Percentiles rank a stretch among this genome's conserved stretches.
Conservation (phyloP, 1,140 invertebrate species). For the Triops longicaudatus region DNA sequence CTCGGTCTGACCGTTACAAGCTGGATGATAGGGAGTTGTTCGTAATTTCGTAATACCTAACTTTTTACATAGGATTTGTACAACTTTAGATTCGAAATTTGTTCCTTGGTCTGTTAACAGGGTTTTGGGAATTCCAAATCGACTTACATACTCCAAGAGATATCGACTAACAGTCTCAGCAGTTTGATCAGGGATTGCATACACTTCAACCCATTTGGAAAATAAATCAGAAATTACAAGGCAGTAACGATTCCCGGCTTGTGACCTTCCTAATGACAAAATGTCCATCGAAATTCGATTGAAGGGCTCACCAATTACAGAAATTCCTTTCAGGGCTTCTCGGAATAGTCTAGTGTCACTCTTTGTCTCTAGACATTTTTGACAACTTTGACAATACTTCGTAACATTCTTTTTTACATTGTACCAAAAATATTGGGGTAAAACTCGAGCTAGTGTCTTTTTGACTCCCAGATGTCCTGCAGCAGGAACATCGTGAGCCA, state of each 20-base stretch:
- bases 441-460: slow-evolving; percentile 28
- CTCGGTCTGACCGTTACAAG: slow-evolving; percentile 32
- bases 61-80: slow-evolving; percentile 29
- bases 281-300: too few relatives aligned
- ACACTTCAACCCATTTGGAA: neutral
- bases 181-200: slow-evolving; percentile 17
- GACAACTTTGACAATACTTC: slow-evolving; percentile 28
- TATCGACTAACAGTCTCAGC: neutral
- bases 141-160: neutral
- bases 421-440: slow-evolving; percentile 29
- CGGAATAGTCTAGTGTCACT: too few relatives aligned
- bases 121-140: slow-evolving; percentile 31
- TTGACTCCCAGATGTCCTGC: slow-evolving; percentile 29
- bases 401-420: slow-evolving; percentile 28
- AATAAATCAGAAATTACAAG: slow-evolving; percentile 1
- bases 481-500: slow-evolving; percentile 26
- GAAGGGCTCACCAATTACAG: too few relatives aligned
- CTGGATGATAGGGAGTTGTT: slow-evolving; percentile 30
- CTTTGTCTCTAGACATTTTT: slow-evolving; percentile 17
- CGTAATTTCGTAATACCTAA: slow-evolving; percentile 29
- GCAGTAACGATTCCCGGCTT: too few relatives aligned
- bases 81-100: slow-evolving; percentile 26
- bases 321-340: too few relatives aligned
- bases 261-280: too few relatives aligned
- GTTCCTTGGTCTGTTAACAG: slow-evolving; percentile 33